A percentile compares a stretch with the other conserved stretches of the same genome.
Evolutionary conservation across 2,797 vertebrate genomes (phyloP).

Genomic region (Halcyon badia): DNA sequence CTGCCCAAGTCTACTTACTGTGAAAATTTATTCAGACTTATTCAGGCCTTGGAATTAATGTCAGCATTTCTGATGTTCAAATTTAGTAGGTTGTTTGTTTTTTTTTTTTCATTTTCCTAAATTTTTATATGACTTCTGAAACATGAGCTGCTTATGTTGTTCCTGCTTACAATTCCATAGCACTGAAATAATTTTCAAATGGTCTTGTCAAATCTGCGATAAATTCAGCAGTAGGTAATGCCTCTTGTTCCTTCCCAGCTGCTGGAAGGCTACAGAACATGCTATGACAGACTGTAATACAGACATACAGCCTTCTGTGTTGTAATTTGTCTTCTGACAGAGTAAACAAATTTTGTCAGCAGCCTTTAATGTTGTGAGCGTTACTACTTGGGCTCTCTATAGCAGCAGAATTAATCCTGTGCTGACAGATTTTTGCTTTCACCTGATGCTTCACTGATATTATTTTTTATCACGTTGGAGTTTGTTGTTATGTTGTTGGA

Average conservation of each 20-base stretch:
- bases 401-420: neutral
- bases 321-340: neutral
- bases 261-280: neutral
- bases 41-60: neutral
- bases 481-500: neutral
- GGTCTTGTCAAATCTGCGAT: neutral
- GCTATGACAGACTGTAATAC: neutral
- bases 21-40: conserved; percentile 30
- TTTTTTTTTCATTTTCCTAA: neutral
- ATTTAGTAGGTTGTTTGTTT: neutral
- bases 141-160: neutral
- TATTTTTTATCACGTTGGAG: neutral
- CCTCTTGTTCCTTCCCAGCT: neutral
- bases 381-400: neutral
- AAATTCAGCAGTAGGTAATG: neutral
- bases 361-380: neutral
- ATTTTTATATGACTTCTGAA: neutral
- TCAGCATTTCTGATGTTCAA: neutral
- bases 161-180: neutral
- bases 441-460: neutral
- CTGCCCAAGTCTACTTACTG: neutral
- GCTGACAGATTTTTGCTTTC: neutral
- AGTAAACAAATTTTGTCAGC: conserved; percentile 18
- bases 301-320: neutral
- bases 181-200: conserved; percentile 1